Percentiles rank a stretch among this genome's conserved stretches.
phyloP scores from a whole-genome alignment of 2,797 vertebrate genomes.

The Acrocephalus scirpaceus region DNA sequence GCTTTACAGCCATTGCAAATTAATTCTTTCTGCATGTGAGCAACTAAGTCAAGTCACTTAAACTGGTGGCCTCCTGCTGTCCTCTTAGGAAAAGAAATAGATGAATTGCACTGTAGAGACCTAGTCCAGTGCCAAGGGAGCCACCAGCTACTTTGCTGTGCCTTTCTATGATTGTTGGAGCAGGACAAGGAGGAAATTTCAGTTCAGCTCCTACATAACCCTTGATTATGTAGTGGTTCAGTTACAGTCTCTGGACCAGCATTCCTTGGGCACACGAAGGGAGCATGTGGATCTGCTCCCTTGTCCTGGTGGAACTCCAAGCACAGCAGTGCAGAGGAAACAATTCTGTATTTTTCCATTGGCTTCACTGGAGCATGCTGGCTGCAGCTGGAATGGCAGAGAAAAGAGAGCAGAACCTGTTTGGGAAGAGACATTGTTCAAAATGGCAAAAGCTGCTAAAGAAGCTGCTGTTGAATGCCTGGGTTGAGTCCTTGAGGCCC shows the following conservation, averaged over 20 bases:
- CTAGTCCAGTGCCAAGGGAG: background rate
- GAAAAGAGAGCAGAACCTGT: background rate
- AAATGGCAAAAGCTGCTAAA: background rate
- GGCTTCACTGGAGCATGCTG: background rate
- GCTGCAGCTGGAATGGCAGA: background rate
- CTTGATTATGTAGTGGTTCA: background rate
- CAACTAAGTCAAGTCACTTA: slow-evolving; percentile 54
- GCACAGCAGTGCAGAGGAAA: background rate
- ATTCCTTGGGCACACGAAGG: fast-evolving
- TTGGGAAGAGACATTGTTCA: background rate
- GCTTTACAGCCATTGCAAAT: slow-evolving; percentile 62
- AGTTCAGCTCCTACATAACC: background rate
- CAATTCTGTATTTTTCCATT: background rate
- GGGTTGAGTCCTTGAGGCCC: background rate
- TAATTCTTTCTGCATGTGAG: slow-evolving; percentile 58
- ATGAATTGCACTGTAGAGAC: background rate
- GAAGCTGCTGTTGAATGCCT: background rate
- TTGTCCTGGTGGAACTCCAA: background rate
- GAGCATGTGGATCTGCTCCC: background rate
- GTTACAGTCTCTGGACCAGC: background rate
- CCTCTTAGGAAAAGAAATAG: slow-evolving; percentile 31
- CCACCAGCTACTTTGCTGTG: background rate
- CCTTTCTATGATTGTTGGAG: background rate
- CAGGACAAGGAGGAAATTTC: background rate
- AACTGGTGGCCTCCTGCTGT: slow-evolving; percentile 36